Evolutionary conservation across 2,113 vertebrate genomes (phyloP), one percentile per base, ranked within the genome.

Genomic region (Sebastes fasciatus): DNA sequence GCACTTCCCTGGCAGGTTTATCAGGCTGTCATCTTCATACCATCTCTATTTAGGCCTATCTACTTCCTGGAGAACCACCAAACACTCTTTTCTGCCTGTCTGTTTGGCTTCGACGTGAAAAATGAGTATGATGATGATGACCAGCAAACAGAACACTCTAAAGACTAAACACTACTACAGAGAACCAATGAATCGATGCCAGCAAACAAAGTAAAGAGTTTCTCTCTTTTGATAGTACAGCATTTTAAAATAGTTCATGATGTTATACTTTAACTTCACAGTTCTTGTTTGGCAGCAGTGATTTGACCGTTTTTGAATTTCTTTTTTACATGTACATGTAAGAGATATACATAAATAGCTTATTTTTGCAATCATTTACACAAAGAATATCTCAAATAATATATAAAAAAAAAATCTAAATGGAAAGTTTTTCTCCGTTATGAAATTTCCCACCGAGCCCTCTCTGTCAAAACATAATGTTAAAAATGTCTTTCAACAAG

Each of bases 11-110:
- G 86, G 72, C 83, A 74, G 64, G 46, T 86, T 79, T 77, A 77
- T 84, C 78, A 62, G 74, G 23, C 68, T 86, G 85, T 73, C 83
- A 75, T 88, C 89, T 79, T 72, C 66, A 69, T 40, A 66, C 17
- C 61, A n/a, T 82, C 86, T 90, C 64, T 89, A 65, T 82, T 84
- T 71, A 54, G 86, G 71, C 63, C 64, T 19, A 19, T 82, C 84
- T 69, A 51, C 71, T 77, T 68, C 66, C 86, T 74, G 86, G 76
- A 82, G n/a, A 45, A 81, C 12, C 52, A 85, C 63, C 79, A 74
- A 73, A 69, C 46, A 13, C 60, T 58, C 57, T 45, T 9, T 52
- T 23, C 51, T 26, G 23, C 21, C 51, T 68, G 77, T 75, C 83
- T 54, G 8, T 3, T 71, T 54, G 40, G 49, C 81, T 65, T 4